phyloP scores from a whole-genome alignment of 2,113 vertebrate species.

The Eulacestoma nigropectus region DNA sequence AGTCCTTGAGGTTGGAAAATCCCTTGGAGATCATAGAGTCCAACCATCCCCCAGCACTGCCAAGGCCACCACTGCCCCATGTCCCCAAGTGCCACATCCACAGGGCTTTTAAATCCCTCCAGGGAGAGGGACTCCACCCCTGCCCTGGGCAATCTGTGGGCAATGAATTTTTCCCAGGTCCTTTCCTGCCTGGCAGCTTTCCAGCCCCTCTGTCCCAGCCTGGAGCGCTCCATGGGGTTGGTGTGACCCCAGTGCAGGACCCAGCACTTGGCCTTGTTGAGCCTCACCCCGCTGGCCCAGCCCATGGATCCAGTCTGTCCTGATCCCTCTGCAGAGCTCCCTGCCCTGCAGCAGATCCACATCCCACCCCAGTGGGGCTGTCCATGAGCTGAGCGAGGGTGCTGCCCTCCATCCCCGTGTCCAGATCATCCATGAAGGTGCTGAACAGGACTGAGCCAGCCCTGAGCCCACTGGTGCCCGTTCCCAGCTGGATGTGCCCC shows the following conservation, averaged over 20 bases:
- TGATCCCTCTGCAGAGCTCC: background rate
- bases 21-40: background rate
- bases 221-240: fast-evolving
- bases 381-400: background rate
- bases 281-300: too few relatives aligned
- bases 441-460: too few relatives aligned
- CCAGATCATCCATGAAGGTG: too few relatives aligned
- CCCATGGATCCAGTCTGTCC: background rate
- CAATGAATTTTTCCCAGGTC: background rate
- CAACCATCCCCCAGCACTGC: background rate
- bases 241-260: background rate
- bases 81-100: background rate
- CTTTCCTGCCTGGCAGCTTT: background rate
- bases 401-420: too few relatives aligned
- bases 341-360: background rate
- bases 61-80: background rate
- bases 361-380: background rate
- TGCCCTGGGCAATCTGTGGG: background rate
- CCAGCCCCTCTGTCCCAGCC: background rate
- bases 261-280: background rate
- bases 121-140: too few relatives aligned
- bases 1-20: background rate
- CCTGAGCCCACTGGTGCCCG: too few relatives aligned
- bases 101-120: background rate
- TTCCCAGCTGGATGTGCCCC: too few relatives aligned